Evolutionary conservation across 2,797 vertebrate genomes (phyloP), one percentile per base, ranked within the genome.

Genomic region (Enteromius fasciolatus): DNA sequence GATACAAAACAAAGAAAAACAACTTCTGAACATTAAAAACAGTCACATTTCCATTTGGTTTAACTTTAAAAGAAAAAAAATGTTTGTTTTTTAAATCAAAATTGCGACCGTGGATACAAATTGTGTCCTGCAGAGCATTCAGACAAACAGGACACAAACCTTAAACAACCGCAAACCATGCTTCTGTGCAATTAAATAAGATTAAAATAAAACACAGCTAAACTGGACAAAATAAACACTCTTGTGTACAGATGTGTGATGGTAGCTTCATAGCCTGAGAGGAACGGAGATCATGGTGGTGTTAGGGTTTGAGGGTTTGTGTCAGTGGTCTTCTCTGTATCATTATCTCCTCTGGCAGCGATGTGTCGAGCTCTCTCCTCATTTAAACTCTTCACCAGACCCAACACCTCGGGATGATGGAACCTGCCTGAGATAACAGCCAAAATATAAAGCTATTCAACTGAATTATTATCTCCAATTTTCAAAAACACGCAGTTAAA

Each of bases 391-490:
- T 94, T 91, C 76, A 98, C 92, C 73, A 99, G 91, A 86, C 94
- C 94, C 44, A 98, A 88, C 81, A 98, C 94, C 75, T 97, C 96
- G 12, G 96, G 96, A 78, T 99, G 97, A 75, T 91, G 93, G 90
- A 99, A 99, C 87, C 95, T 95, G 52, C 97, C 98, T 99, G 57
- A 81, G 61, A 28, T 57, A 25, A 20, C 33, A 59, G 14, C 23
- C 57, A 14, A 61, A 61, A 28, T 61, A 61, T 15, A 28, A 15
- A 61, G 12, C 57, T 28, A 28, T 61, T 57, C n/a, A 57, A n/a
- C 20, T 5, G 57, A 59, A 59, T 59, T 23, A 28, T 28, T 15
- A 28, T 14, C 14, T 61, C 9, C 4, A 23, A 61, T 28, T 61
- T 25, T 61, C 57, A 61, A 61, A 59, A n/a, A 59, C 5, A 5